Conservation (phyloP, 2,888 invertebrate species). For the Microctonus hyperodae region DNA sequence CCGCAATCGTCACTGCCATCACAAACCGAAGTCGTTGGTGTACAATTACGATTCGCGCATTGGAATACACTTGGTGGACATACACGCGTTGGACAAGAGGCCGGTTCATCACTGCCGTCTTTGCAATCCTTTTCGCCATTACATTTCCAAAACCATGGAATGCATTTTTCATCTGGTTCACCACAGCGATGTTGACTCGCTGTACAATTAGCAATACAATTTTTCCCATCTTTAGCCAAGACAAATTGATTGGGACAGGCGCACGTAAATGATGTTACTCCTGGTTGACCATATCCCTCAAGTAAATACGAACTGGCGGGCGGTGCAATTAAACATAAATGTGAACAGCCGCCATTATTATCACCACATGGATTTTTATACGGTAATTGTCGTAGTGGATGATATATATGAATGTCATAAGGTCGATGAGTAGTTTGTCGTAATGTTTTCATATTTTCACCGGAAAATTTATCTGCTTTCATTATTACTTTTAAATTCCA, state of each 20-base stretch:
- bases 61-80: constrained; percentile 94
- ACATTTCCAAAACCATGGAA: constrained; percentile 85
- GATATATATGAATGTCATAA: constrained; percentile 92
- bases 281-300: constrained; percentile 82
- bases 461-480: constrained; percentile 91
- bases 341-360: constrained; percentile 95
- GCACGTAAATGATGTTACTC: constrained; percentile 81
- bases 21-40: constrained; percentile 90
- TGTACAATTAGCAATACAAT: constrained; percentile 95
- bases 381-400: constrained; percentile 84
- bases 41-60: constrained; percentile 91
- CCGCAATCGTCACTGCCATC: constrained; percentile 94
- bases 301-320: constrained; percentile 79
- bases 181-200: constrained; percentile 83
- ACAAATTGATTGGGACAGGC: constrained; percentile 96
- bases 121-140: constrained; percentile 93
- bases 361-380: constrained; percentile 89
- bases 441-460: constrained; percentile 75
- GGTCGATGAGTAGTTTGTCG: constrained; percentile 94
- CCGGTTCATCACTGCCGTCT: constrained; percentile 90
- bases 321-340: constrained; percentile 91
- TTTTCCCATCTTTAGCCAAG: constrained; percentile 79
- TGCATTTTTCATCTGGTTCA: constrained; percentile 74
- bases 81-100: constrained; percentile 81
- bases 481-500: constrained; percentile 96